These are phyloP conservation scores for Axea sp. DNA, from an alignment of 2,888 invertebrate genomes.

Conservation along the genomic window DNA sequence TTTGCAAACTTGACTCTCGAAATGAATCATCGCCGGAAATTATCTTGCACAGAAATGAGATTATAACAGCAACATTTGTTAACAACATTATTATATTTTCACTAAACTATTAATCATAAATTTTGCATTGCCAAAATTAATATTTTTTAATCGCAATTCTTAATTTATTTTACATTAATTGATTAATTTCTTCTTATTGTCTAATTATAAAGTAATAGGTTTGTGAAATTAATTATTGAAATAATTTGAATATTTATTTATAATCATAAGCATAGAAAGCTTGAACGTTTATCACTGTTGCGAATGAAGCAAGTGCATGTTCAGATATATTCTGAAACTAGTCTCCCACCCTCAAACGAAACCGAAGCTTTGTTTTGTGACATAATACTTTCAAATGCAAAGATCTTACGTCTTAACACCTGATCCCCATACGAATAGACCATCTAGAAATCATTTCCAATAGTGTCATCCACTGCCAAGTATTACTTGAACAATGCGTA, in stretches of 20 bases:
- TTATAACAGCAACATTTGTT: neutral
- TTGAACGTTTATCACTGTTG: conserved; percentile 65
- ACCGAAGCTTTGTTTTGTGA: conserved; percentile 20
- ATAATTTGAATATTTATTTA: too few relatives aligned
- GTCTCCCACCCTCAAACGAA: conserved; percentile 62
- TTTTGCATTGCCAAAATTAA: too few relatives aligned
- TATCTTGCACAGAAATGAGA: neutral
- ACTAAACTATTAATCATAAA: too few relatives aligned
- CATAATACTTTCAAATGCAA: conserved; percentile 50
- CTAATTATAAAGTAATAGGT: too few relatives aligned
- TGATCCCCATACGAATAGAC: conserved; percentile 15
- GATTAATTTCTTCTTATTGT: too few relatives aligned
- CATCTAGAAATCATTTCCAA: too few relatives aligned
- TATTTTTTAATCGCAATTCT: too few relatives aligned
- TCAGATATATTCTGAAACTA: conserved; percentile 67
- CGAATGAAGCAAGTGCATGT: conserved; percentile 63
- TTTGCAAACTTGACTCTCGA: too few relatives aligned
- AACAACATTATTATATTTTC: neutral
- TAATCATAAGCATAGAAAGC: neutral
- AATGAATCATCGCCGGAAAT: neutral
- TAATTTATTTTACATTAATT: too few relatives aligned
- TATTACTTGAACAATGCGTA: too few relatives aligned
- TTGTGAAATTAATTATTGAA: too few relatives aligned
- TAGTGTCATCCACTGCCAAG: too few relatives aligned
- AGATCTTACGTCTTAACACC: conserved; percentile 26